Base-by-base conservation (phyloP, 1,140 invertebrate genomes). In the Cotesia vestalis region DNA sequence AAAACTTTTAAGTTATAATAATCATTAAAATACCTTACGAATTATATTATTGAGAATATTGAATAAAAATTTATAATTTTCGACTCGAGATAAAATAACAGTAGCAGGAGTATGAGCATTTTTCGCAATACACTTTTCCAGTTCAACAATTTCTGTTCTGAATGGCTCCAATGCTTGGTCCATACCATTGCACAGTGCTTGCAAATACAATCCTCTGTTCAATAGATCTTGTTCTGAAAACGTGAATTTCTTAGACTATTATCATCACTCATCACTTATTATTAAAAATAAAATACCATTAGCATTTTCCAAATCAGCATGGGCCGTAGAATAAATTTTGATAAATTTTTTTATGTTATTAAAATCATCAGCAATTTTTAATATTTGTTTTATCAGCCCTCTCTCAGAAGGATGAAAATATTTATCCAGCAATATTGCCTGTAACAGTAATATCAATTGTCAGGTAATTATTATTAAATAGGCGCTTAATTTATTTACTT, bases 111-210 rank as follows among this genome's bases (percentile, higher is more conserved):
- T 82, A 73, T 88, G 83, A 51, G 87, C 84, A 79, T 89, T 87
- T 68, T 89, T 82, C 6, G 90, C 79, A 70, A 89, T 86, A 35
- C 80, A 79, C 63, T 81, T 76, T 78, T 92, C 91, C 66, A 92
- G 78, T 20, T 87, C 81, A 1, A 87, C 75, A 59, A 91, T 84
- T 69, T 89, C 87, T 35, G 88, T 77, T 46, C 87, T 81, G 79
- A 90, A 91, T n/a, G 88, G 85, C 67, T 89, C 82, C 4, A 92
- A 81, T 0, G 88, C 88, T 71, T 85, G 78, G 64, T 90, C 85
- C 66, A 92, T 83, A 8, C 90, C 91, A 81, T 89, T 85, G 27
- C 89, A 89, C 71, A 92, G 88, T 52, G 89, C 88, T 75, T 87
- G 87, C 20, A 91, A 78, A 78, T 92, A 92, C 17, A 89, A 76